Conservation (phyloP, 1,140 invertebrate genomes). For the Heliconius nattereri region DNA sequence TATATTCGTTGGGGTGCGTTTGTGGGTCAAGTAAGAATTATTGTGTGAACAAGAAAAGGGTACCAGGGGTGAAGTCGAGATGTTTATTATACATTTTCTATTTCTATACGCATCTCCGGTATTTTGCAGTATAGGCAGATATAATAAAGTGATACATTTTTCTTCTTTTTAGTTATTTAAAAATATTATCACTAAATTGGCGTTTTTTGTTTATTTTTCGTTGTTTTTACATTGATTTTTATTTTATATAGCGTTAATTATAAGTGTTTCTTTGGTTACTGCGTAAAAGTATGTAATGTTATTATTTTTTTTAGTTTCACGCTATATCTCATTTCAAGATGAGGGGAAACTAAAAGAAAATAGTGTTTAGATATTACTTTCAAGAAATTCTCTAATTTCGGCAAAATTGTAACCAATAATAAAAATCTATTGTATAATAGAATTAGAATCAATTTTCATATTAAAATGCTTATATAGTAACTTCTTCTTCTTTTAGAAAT, state of each 20-base stretch:
- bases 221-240: neutral
- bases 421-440: too few species aligned
- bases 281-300: neutral
- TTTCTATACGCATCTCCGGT: neutral
- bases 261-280: neutral
- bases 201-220: neutral
- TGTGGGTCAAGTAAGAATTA: constrained; percentile 77
- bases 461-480: neutral
- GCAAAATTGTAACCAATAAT: too few species aligned
- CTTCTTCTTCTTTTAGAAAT: too few species aligned
- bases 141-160: neutral
- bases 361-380: too few species aligned
- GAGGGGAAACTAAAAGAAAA: too few species aligned
- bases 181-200: neutral
- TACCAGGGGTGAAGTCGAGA: constrained; percentile 44
- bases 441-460: neutral
- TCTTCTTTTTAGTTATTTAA: neutral
- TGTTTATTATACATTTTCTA: neutral
- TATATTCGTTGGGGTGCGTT: constrained; percentile 59
- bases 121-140: neutral
- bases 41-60: constrained; percentile 59
- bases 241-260: neutral
- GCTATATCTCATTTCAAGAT: neutral
- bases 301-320: neutral
- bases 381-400: too few species aligned